Evolutionary conservation across 2,888 invertebrate species (phyloP), one percentile per base, ranked within the genome.

Genomic region (Netelia inedita): DNA sequence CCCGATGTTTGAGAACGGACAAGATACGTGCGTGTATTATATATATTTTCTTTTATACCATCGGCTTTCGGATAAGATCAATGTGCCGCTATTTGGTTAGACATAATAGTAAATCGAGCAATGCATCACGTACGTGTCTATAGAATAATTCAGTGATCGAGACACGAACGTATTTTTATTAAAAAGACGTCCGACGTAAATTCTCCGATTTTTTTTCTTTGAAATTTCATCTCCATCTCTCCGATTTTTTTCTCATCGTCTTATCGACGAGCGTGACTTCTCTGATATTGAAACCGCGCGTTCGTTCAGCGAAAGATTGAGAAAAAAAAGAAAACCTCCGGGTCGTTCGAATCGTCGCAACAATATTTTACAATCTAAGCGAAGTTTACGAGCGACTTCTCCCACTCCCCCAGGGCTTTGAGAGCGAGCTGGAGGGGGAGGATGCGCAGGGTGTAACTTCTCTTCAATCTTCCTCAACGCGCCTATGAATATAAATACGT

Each of bases 401-500:
- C 35, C 35, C 35, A 90, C 88, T 92, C 91, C 90, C 90, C 87
- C 83, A 85, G 87, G 90, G 88, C 87, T 89, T 86, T 63, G 83
- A 63, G 74, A 66, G 66, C 69, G 82, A 79, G 61, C 6, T 61
- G 43, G 79, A 11, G 28, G 71, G 50, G 53, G 55, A 85, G 35
- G 35, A 35, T 35, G 35, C 6, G 35, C 35, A 35, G 35, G 82
- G 87, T 86, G 53, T 63, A 61, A 57, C 69, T 63, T 80, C 92
- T 91, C 92, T 91, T 92, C 92, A 91, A 92, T 92, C 92, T 92
- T 92, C 90, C 89, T 92, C 91, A 91, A 90, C 90, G 88, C 89
- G 90, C 89, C 90, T 91, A 91, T 91, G 92, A 92, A 92, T 92
- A 92, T 92, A 92, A 92, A 91, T 91, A 92, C 91, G 89, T 91